Base-by-base conservation (phyloP, 92 coral and sea anemone species). In the Desmophyllum pertusum region DNA sequence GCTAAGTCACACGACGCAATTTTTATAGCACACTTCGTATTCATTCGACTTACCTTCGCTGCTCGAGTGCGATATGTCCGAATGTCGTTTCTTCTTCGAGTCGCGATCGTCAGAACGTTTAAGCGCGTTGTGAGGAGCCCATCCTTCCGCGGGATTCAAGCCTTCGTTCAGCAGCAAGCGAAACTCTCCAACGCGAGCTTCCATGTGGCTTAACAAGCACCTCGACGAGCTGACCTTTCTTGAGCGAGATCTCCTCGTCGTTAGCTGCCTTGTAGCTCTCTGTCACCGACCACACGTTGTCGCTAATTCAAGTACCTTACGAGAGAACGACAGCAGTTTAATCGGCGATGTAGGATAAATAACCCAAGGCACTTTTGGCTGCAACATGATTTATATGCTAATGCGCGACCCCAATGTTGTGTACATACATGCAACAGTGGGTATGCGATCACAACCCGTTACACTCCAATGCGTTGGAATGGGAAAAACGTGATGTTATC, bases 51-150 rank as follows among this genome's bases (percentile, higher is more conserved):
- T 51, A 97, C 99, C 99, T 97, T 97, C 99, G 87, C 99, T 97
- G 84, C 98, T 94, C 75, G 98, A 97, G 51, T 94, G 96, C 51
- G 99, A 97, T 18, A 96, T 93, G 81, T 97, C 99, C 25, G 99
- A 97, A 86, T 94, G 88, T 8, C 98, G 87, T 71, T 93, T 93
- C 64, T 92, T 84, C 71, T 81, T 91, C 82, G 91, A 73, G 71
- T 93, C 92, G 40, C 88, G 80, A 39, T 97, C 98, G 25, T 94
- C 98, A 30, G 98, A 89, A 69, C 94, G 88, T 17, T 97, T 80
- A 37, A 97, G 89, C 14, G 93, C 90, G 38, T 85, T 89, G 42
- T 90, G 90, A 9, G 99, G 99, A 46, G 93, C 93, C 99, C 99
- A 97, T 2, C 99, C 99, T 84, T 97, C 99, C 4, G 88, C 75